phyloP scores from a whole-genome alignment of 2,113 vertebrate genomes.

The Sinocyclocheilus anophthalmus region DNA sequence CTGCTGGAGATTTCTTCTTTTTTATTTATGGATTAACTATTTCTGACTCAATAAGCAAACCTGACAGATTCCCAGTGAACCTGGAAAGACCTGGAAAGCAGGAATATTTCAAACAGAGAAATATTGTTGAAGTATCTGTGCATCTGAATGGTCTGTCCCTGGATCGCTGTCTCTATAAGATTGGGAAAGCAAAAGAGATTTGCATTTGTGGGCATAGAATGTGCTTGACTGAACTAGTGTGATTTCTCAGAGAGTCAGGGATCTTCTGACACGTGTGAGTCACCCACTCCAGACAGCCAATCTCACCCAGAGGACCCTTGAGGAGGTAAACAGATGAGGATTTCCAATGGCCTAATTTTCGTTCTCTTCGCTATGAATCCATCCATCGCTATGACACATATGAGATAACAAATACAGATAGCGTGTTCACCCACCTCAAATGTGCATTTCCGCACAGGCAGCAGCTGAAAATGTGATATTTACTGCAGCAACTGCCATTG shows the following conservation, averaged over 20 bases:
- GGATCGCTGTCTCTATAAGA: background rate
- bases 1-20: background rate
- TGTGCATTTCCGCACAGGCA: background rate
- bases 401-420: slow-evolving; percentile 41
- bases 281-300: slow-evolving; percentile 42
- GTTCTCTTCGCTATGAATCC: background rate
- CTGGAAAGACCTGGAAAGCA: background rate
- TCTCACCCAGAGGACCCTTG: slow-evolving; percentile 42
- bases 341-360: slow-evolving; percentile 43
- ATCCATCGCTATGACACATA: slow-evolving; percentile 9
- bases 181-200: slow-evolving; percentile 1
- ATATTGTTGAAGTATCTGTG: background rate
- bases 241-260: slow-evolving; percentile 13
- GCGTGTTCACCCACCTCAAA: slow-evolving; percentile 19
- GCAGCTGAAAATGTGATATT: background rate
- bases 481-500: background rate
- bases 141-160: background rate
- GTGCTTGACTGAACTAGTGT: slow-evolving; percentile 38
- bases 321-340: slow-evolving; percentile 13
- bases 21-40: background rate
- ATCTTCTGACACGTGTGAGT: slow-evolving; percentile 29
- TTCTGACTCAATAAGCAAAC: background rate
- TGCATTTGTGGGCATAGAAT: background rate
- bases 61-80: background rate
- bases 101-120: background rate